A percentile compares a stretch with the other conserved stretches of the same genome.
Evolutionary conservation across 2,888 invertebrate species (phyloP).

Genomic region (Gandaritis pyraliata): DNA sequence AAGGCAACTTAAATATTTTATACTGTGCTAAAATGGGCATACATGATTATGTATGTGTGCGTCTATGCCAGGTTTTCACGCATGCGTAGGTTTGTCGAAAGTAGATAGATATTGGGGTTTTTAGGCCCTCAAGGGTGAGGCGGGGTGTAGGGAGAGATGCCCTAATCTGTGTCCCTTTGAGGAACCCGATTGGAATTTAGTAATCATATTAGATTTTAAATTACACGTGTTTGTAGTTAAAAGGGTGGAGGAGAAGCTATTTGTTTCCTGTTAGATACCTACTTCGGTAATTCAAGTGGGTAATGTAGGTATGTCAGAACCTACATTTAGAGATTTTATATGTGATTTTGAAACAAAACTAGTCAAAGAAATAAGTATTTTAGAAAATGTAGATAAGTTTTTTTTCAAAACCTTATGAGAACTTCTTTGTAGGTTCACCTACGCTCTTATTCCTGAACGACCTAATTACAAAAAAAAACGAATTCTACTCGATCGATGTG

Average conservation of each 20-base stretch:
- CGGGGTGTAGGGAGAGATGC: conserved; percentile 53
- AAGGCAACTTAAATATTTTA: background rate
- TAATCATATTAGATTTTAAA: conserved; percentile 84
- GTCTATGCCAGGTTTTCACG: conserved; percentile 77
- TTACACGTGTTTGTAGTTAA: conserved; percentile 78
- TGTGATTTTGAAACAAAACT: too few relatives aligned
- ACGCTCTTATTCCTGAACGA: too few relatives aligned
- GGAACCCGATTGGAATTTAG: conserved; percentile 82
- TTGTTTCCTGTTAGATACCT: conserved; percentile 74
- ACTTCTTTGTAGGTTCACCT: too few relatives aligned
- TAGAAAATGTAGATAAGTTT: background rate
- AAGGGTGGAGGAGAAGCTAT: conserved; percentile 67
- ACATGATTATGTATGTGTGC: conserved; percentile 30
- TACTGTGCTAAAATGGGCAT: background rate
- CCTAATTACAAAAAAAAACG: background rate
- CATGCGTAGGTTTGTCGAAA: conserved; percentile 80
- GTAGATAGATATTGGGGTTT: conserved; percentile 82
- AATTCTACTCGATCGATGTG: background rate
- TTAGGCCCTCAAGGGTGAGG: conserved; percentile 66
- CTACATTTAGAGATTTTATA: too few relatives aligned
- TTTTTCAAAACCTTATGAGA: too few relatives aligned
- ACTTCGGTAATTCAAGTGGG: background rate
- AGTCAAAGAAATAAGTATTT: too few relatives aligned
- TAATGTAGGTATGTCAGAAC: too few relatives aligned
- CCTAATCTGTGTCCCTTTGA: conserved; percentile 83